Percentiles rank a stretch among this genome's conserved stretches.
Conservation (phyloP, 53 echinoderm and acorn worm species). For the Pentamera pediparva region DNA sequence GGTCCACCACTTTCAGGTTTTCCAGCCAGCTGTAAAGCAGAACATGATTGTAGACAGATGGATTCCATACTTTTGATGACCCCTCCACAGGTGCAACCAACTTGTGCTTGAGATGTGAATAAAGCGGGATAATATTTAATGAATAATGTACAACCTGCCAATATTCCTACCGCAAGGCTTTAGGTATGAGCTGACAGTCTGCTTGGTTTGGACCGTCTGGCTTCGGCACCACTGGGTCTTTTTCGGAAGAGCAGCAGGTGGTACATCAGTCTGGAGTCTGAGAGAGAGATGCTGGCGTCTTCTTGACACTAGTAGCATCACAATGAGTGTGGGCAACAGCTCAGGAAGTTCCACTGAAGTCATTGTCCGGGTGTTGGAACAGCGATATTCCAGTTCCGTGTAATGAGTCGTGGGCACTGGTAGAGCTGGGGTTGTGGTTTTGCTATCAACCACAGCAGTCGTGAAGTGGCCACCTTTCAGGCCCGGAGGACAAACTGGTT, state of each 20-base stretch:
- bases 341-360: background rate
- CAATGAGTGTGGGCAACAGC: background rate
- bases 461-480: constrained; percentile 24
- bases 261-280: background rate
- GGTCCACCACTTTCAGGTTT: too few species aligned
- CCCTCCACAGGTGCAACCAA: background rate
- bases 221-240: background rate
- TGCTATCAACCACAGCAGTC: constrained; percentile 44
- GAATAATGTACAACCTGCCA: too few species aligned
- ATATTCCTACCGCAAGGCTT: background rate
- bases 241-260: background rate
- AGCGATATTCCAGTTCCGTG: background rate
- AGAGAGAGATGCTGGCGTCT: background rate
- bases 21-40: background rate
- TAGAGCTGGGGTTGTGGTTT: constrained; percentile 51
- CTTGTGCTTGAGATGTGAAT: background rate
- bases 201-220: background rate
- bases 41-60: background rate
- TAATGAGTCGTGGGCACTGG: background rate
- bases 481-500: constrained; percentile 29
- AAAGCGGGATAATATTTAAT: too few species aligned
- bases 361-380: background rate
- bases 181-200: background rate
- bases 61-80: background rate
- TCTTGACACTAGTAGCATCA: background rate